These are phyloP conservation scores for Melanogrammus aeglefinus DNA, from an alignment of 2,797 vertebrate genomes.

Conservation along the genomic window DNA sequence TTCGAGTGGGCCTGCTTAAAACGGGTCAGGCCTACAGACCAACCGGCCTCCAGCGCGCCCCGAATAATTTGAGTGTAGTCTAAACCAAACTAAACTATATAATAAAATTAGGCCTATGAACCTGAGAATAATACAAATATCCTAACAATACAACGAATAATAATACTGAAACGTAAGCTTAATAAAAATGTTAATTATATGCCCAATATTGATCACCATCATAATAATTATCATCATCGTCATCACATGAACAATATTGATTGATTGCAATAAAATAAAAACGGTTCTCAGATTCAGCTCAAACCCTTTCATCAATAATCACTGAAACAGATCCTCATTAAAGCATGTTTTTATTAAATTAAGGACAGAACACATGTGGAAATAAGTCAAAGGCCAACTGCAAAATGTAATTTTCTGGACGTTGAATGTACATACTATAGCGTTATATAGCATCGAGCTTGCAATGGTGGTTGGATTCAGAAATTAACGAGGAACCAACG, in stretches of 20 bases:
- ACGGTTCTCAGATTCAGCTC: not conserved
- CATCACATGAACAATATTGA: not conserved
- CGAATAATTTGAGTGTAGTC: not conserved
- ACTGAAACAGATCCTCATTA: not conserved
- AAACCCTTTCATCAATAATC: not conserved
- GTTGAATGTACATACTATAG: not conserved
- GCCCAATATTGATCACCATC: not conserved
- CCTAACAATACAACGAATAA: not conserved
- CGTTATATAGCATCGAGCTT: not conserved
- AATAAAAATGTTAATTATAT: conserved; percentile 1
- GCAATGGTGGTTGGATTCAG: not conserved
- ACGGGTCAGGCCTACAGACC: not conserved
- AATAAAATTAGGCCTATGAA: not conserved
- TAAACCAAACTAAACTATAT: not conserved
- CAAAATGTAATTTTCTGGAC: not conserved
- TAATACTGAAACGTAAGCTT: not conserved
- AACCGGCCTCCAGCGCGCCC: not conserved
- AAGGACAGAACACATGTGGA: not conserved
- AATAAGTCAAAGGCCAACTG: not conserved
- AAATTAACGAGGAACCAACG: not conserved
- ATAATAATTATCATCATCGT: not conserved
- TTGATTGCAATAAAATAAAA: not conserved
- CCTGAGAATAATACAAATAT: conserved; percentile 2
- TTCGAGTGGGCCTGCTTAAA: not conserved
- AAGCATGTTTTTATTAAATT: conserved; percentile 4